Conservation (phyloP, 2,888 invertebrate genomes). For the Malthinus seriepunctatus region DNA sequence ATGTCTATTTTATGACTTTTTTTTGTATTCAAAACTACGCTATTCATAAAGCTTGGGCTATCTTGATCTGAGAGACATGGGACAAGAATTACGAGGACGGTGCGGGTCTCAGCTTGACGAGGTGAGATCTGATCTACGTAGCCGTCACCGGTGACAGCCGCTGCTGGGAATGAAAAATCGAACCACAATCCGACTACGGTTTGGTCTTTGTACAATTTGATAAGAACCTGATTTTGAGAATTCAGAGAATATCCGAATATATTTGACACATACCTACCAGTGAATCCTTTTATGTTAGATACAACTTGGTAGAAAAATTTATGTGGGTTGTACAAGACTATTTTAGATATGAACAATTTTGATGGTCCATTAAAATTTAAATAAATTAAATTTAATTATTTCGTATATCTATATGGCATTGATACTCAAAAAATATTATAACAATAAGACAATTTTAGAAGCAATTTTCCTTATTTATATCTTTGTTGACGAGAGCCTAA, state of each 20-base stretch:
- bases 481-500: no score
- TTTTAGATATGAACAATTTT: conserved; percentile 6
- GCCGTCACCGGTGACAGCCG: conserved; percentile 49
- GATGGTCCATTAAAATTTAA: no score
- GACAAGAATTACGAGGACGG: conserved; percentile 29
- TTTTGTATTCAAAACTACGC: conserved; percentile 39
- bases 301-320: not conserved
- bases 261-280: conserved; percentile 17
- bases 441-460: no score
- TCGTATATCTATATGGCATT: no score
- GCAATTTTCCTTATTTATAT: no score
- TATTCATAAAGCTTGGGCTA: conserved; percentile 37
- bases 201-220: conserved; percentile 31
- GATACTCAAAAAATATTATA: no score
- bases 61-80: conserved; percentile 34
- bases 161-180: conserved; percentile 50
- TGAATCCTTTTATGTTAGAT: conserved; percentile 5
- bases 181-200: conserved; percentile 36
- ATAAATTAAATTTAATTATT: no score
- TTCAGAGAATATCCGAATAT: conserved; percentile 24
- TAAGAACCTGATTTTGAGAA: conserved; percentile 27
- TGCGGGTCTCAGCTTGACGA: conserved; percentile 40
- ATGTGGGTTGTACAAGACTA: conserved; percentile 4
- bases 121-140: conserved; percentile 47
- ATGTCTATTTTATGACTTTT: conserved; percentile 36